Conservation (phyloP, 1,140 invertebrate species). For the Rhopalosiphum maidis region DNA sequence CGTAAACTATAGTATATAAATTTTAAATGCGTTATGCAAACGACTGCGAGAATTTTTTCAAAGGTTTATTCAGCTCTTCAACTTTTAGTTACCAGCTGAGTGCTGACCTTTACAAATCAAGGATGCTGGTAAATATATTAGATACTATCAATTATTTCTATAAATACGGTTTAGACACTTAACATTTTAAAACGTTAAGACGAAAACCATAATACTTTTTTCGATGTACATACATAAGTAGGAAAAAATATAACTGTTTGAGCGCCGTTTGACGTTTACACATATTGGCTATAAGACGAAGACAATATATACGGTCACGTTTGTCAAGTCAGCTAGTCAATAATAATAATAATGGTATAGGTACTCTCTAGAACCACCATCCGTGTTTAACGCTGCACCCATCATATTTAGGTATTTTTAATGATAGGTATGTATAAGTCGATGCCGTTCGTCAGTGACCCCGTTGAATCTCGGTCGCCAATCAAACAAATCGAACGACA, state of each 20-base stretch:
- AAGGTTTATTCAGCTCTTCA: too few species aligned
- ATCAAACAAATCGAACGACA: not conserved
- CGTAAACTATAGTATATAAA: too few species aligned
- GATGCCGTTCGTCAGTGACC: not conserved
- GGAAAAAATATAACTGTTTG: not conserved
- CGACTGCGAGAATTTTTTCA: too few species aligned
- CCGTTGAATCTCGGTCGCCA: not conserved
- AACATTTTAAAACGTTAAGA: not conserved
- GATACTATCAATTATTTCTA: not conserved
- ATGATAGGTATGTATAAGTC: not conserved
- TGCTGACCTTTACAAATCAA: too few species aligned
- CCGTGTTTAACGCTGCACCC: not conserved
- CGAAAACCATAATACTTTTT: not conserved
- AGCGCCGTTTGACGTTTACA: not conserved
- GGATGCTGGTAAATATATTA: too few species aligned
- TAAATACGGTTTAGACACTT: not conserved
- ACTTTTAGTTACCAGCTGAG: too few species aligned
- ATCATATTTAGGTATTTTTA: not conserved
- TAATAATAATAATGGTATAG: not conserved
- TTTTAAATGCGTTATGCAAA: too few species aligned
- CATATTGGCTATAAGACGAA: not conserved
- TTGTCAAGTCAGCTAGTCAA: not conserved
- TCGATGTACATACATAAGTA: not conserved
- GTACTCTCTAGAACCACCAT: not conserved
- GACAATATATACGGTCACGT: rapidly evolving